phyloP scores from a whole-genome alignment of 1,140 invertebrate genomes.

The Gonioctena quinquepunctata region DNA sequence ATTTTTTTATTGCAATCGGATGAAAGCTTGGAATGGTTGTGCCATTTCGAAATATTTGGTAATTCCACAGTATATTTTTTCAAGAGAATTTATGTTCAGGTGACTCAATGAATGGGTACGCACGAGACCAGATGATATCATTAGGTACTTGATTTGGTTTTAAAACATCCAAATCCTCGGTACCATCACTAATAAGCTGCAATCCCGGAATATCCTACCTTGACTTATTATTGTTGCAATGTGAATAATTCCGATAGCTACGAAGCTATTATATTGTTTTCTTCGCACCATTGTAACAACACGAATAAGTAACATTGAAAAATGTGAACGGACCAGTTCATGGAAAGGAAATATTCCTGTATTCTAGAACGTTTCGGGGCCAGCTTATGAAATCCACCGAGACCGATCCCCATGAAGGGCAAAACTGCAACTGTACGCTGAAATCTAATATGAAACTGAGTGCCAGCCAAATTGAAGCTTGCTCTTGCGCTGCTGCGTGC shows the following conservation, averaged over 20 bases:
- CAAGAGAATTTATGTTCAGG: no score
- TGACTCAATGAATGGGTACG: no score
- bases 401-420: background rate
- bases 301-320: background rate
- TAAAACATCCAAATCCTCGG: no score
- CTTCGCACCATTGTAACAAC: background rate
- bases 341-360: background rate
- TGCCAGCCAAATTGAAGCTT: background rate
- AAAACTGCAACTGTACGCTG: background rate
- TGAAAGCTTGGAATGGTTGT: no score
- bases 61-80: no score
- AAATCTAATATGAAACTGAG: background rate
- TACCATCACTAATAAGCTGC: no score
- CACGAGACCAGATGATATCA: no score
- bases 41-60: no score
- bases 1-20: no score
- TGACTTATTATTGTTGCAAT: background rate
- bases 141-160: no score
- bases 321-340: background rate
- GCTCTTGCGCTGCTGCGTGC: background rate
- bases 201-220: background rate
- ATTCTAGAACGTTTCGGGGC: no score
- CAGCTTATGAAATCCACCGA: no score
- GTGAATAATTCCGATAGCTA: background rate
- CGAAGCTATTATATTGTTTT: background rate